phyloP scores from a whole-genome alignment of 2,113 vertebrate species.

The Crotalus tigris region DNA sequence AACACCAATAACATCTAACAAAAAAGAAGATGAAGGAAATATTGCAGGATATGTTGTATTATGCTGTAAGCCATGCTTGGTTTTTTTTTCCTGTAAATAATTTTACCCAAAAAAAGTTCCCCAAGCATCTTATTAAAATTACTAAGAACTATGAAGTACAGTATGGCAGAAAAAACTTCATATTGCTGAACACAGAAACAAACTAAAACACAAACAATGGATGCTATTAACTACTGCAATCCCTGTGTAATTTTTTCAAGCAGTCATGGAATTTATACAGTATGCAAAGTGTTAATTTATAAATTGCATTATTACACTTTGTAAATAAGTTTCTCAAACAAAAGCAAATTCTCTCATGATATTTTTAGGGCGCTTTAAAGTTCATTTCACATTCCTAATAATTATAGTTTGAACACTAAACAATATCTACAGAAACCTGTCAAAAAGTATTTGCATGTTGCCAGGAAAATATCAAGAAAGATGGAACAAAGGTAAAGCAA shows the following conservation, averaged over 20 bases:
- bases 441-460: conserved; percentile 9
- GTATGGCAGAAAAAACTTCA: conserved; percentile 55
- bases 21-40: background rate
- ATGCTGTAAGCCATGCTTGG: background rate
- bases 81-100: background rate
- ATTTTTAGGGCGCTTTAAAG: conserved; percentile 58
- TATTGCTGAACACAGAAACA: conserved; percentile 64
- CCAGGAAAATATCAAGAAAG: conserved; percentile 3
- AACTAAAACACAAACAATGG: conserved; percentile 67
- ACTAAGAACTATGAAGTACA: conserved; percentile 47
- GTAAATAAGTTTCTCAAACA: conserved; percentile 64
- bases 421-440: background rate
- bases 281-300: conserved; percentile 61
- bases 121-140: conserved; percentile 38
- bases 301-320: conserved; percentile 61
- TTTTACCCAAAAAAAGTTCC: conserved; percentile 39
- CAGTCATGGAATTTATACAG: conserved; percentile 58
- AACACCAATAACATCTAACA: background rate
- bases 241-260: conserved; percentile 57
- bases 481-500: background rate
- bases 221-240: conserved; percentile 68
- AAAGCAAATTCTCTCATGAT: conserved; percentile 53
- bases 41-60: background rate
- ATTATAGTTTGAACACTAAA: conserved; percentile 46
- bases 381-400: conserved; percentile 32